These are phyloP conservation scores for Procavia capensis DNA, from an alignment of 2,113 vertebrate genomes.

Conservation along the genomic window DNA sequence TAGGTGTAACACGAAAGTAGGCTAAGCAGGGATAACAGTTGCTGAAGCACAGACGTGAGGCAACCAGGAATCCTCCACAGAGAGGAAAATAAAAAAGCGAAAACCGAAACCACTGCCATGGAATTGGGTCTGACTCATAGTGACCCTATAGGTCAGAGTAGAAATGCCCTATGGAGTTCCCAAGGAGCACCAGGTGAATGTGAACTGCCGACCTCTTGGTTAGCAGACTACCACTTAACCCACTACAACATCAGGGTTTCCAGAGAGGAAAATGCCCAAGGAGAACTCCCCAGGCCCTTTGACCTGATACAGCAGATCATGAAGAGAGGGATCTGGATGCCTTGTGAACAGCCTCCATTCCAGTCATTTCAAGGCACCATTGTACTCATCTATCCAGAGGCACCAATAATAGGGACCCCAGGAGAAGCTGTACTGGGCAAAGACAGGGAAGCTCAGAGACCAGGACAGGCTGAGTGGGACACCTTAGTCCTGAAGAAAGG, in stretches of 20 bases:
- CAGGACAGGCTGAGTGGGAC: no score
- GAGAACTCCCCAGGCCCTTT: neutral
- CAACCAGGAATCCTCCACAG: neutral
- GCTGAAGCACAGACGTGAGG: neutral
- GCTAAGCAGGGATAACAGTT: fast-evolving
- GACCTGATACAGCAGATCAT: fast-evolving
- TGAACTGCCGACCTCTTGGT: no score
- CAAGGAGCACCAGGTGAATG: no score
- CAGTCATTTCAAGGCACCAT: neutral
- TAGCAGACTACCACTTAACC: no score
- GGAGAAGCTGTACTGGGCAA: neutral
- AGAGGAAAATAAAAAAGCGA: neutral
- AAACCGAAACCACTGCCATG: no score
- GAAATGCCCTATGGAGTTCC: no score
- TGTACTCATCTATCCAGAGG: neutral
- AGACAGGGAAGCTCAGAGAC: neutral
- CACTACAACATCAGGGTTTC: no score
- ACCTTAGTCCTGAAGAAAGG: neutral
- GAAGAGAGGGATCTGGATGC: no score
- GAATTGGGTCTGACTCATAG: no score
- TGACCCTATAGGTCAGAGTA: no score
- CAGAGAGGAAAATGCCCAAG: neutral
- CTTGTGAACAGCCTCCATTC: neutral
- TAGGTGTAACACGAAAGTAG: neutral
- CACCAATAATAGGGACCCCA: no score